A percentile compares a stretch with the other conserved stretches of the same genome.
Evolutionary conservation across 1,140 invertebrate species (phyloP).

Genomic region (Chrysopa pallens): DNA sequence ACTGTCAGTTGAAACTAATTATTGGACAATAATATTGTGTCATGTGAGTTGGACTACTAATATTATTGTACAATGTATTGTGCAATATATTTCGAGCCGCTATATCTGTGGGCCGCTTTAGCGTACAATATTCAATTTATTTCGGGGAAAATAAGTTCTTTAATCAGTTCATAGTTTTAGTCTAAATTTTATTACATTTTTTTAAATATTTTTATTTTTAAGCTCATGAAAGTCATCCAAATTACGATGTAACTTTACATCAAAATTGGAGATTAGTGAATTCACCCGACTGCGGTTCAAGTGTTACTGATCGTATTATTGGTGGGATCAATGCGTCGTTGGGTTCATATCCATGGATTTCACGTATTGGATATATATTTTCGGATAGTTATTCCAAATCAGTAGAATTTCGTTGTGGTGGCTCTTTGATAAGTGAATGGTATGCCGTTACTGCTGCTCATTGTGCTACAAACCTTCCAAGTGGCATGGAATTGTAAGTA

Average conservation of each 20-base stretch:
- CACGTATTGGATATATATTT: conserved; percentile 42
- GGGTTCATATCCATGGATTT: conserved; percentile 51
- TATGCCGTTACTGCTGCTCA: conserved; percentile 50
- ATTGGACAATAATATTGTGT: too few species aligned
- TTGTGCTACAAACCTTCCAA: conserved; percentile 31
- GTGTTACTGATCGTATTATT: conserved; percentile 35
- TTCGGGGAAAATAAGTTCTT: too few species aligned
- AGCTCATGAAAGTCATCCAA: too few species aligned
- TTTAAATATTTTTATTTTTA: too few species aligned
- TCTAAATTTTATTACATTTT: too few species aligned
- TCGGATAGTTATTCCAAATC: conserved; percentile 8
- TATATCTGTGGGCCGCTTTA: too few species aligned
- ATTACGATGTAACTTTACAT: not conserved
- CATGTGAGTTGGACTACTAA: too few species aligned
- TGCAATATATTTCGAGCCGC: too few species aligned
- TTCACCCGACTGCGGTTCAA: conserved; percentile 28
- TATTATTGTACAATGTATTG: too few species aligned
- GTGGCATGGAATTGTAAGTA: conserved; percentile 27
- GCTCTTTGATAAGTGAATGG: conserved; percentile 35
- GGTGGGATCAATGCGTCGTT: conserved; percentile 36
- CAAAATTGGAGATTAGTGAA: conserved; percentile 8
- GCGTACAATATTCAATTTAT: too few species aligned
- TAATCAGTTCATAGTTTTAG: too few species aligned
- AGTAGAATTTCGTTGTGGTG: conserved; percentile 34
- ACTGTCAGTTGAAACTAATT: too few species aligned